Conservation (phyloP, 2,888 invertebrate species). For the Metalampra italica region DNA sequence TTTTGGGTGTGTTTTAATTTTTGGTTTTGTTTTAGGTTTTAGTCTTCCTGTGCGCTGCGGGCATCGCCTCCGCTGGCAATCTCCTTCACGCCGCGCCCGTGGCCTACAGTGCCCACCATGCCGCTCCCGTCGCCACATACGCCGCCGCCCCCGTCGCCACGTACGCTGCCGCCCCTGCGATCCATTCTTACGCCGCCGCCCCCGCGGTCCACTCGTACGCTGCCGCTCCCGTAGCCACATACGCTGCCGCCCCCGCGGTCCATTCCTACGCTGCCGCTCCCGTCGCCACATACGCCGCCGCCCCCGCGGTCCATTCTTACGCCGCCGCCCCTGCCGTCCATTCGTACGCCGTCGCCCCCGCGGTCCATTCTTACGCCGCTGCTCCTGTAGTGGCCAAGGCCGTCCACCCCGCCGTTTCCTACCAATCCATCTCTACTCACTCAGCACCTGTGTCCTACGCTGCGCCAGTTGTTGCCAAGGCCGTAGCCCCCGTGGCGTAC, state of each 20-base stretch:
- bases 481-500: constrained; percentile 43
- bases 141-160: constrained; percentile 23
- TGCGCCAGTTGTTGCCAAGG: constrained; percentile 45
- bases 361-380: constrained; percentile 25
- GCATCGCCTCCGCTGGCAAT: constrained; percentile 80
- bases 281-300: constrained; percentile 14
- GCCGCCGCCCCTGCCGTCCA: constrained; percentile 49
- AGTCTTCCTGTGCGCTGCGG: constrained; percentile 77
- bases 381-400: constrained; percentile 21
- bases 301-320: constrained; percentile 21
- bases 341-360: constrained; percentile 17
- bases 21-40: constrained; percentile 59
- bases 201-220: constrained; percentile 21
- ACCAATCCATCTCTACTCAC: constrained; percentile 12
- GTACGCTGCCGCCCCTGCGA: constrained; percentile 25
- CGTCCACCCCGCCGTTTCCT: constrained; percentile 17
- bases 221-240: constrained; percentile 45
- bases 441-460: constrained; percentile 37
- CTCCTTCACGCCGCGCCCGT: constrained; percentile 62
- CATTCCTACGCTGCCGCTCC: constrained; percentile 28
- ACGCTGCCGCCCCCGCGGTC: constrained; percentile 19
- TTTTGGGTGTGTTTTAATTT: too few relatives aligned
- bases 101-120: constrained; percentile 66
- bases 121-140: constrained; percentile 18
- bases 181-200: constrained; percentile 27